Base-by-base conservation (phyloP, 2,797 vertebrate species). In the Hoplostethus atlanticus region DNA sequence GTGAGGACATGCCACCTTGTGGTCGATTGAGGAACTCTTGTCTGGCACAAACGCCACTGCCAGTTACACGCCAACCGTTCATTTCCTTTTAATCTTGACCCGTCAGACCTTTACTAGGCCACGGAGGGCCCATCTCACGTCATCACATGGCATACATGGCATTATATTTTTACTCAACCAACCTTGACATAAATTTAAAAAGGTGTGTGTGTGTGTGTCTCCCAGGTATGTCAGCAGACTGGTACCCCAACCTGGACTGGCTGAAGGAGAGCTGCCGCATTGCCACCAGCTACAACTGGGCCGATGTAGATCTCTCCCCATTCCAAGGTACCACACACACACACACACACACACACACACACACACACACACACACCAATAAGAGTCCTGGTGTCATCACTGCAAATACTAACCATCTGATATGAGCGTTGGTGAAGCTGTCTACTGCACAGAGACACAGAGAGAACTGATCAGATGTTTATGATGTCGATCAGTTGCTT, bases 211-310 rank as follows among this genome's bases (percentile, higher is more conserved):
- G 46, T 51, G 55, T n/a, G 12, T 11, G 9, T 40, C 38, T 72
- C 58, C 25, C 62, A 95, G 94, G 92, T 72, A 87, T 95, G 86
- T 89, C 93, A 53, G 87, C 93, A 66, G 95, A 96, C 84, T 96
- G 95, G 95, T 96, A 95, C 89, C 94, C 95, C n/a, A 96, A 95
- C 87, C 90, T 97, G 66, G 96, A 96, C 90, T 95, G 96, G 92
- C 92, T 97, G 61, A 96, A 96, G 80, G 96, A 97, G 90, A 96
- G 95, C 92, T 97, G 95, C 91, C 94, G 95, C 70, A 95, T 96
- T 47, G 96, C 96, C 70, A 96, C 95, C 86, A 96, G 95, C 90
- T 95, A 96, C 93, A 96, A 96, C 89, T 97, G 96, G 96, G 93
- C 95, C 51, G 95, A 96, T 3, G 95, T 97, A 55, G 96, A 97